These are phyloP conservation scores for Heterodera schachtii DNA, from an alignment of 1,140 invertebrate genomes.

Conservation along the genomic window DNA sequence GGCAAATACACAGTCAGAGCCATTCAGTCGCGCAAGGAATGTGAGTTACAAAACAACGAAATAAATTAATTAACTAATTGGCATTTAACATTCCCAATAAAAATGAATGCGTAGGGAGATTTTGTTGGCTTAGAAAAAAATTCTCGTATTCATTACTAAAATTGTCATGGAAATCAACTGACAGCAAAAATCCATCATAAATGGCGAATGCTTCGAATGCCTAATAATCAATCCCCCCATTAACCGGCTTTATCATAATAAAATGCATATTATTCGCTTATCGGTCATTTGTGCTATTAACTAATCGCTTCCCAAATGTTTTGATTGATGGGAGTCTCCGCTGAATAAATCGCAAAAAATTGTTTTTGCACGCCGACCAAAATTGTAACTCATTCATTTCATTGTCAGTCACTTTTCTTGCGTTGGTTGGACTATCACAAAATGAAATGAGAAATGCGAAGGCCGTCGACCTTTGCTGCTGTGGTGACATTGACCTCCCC, in stretches of 20 bases:
- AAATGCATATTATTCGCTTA: background rate
- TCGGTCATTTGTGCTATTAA: constrained; percentile 13
- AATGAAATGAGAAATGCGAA: background rate
- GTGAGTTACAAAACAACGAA: constrained; percentile 26
- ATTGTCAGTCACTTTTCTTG: too few species aligned
- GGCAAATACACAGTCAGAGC: constrained; percentile 44
- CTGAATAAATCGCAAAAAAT: background rate
- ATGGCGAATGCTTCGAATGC: background rate
- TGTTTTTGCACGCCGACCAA: background rate
- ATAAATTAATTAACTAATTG: too few species aligned
- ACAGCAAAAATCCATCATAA: too few species aligned
- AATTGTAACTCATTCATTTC: background rate
- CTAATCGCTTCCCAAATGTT: background rate
- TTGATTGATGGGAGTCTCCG: background rate
- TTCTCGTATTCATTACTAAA: too few species aligned
- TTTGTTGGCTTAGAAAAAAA: too few species aligned
- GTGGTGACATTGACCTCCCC: background rate
- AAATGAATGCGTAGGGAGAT: too few species aligned
- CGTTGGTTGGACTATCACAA: too few species aligned
- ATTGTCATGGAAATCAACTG: too few species aligned
- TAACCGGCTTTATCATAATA: background rate
- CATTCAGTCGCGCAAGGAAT: constrained; percentile 39
- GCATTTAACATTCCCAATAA: too few species aligned
- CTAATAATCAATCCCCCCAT: background rate
- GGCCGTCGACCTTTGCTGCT: background rate